Conservation (phyloP, 2,888 invertebrate species). For the Archips crataeganus region DNA sequence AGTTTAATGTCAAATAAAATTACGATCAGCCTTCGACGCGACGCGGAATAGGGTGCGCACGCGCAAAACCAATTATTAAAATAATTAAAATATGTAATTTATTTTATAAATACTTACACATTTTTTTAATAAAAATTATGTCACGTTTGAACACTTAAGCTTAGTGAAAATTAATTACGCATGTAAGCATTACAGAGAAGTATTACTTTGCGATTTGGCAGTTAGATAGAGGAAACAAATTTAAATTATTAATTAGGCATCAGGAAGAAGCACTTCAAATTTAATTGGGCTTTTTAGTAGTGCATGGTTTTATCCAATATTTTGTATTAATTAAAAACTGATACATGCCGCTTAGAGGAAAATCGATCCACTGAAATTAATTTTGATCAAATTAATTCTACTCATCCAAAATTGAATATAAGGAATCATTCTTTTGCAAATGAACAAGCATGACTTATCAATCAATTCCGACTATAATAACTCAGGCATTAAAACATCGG, state of each 20-base stretch:
- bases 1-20: slow-evolving; percentile 60
- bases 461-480: slow-evolving; percentile 25
- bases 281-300: background rate
- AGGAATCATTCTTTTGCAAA: slow-evolving; percentile 21
- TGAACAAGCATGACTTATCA: slow-evolving; percentile 40
- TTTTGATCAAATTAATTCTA: slow-evolving; percentile 9
- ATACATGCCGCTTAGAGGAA: slow-evolving; percentile 7
- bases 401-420: slow-evolving; percentile 1
- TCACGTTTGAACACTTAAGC: background rate
- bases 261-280: slow-evolving; percentile 1
- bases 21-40: slow-evolving; percentile 50
- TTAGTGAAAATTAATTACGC: background rate
- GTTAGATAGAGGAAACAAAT: background rate
- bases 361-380: background rate
- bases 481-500: slow-evolving; percentile 34
- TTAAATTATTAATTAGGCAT: background rate
- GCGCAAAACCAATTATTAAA: background rate
- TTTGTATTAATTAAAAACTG: background rate
- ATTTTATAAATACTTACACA: background rate
- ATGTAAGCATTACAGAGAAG: background rate
- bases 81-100: no score
- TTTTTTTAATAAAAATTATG: background rate
- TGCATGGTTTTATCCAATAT: background rate
- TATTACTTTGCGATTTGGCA: no score
- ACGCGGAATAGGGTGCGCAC: slow-evolving; percentile 17